These are phyloP conservation scores for Chloroceryle inda DNA, from an alignment of 2,797 vertebrate species.

Conservation along the genomic window DNA sequence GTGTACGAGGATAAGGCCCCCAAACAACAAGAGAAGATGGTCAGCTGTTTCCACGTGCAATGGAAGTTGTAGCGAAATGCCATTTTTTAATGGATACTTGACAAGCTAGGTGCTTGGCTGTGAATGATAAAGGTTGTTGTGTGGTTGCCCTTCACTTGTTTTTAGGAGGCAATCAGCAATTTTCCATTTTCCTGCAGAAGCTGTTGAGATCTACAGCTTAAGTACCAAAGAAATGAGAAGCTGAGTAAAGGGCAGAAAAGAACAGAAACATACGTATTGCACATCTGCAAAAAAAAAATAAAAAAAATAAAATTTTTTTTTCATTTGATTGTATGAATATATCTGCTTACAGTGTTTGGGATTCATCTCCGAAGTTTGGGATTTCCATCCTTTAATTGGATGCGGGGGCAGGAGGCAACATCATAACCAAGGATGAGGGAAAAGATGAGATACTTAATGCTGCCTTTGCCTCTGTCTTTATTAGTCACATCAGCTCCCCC, in stretches of 20 bases:
- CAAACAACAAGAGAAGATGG: not conserved
- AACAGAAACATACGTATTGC: not conserved
- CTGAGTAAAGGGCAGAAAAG: not conserved
- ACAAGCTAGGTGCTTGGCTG: not conserved
- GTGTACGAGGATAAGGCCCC: not conserved
- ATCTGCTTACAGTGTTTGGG: not conserved
- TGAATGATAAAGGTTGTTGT: not conserved
- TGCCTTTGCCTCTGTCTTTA: too few relatives aligned
- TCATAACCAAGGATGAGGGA: too few relatives aligned
- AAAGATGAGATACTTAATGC: too few relatives aligned
- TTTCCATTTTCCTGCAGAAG: not conserved
- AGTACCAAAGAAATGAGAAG: not conserved
- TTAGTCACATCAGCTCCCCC: too few relatives aligned
- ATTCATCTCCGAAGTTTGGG: not conserved
- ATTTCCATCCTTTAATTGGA: too few relatives aligned
- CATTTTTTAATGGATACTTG: not conserved
- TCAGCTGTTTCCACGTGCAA: not conserved
- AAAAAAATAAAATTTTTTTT: not conserved
- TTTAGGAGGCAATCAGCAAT: not conserved
- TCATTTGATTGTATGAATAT: not conserved
- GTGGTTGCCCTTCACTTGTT: not conserved
- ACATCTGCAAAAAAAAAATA: not conserved
- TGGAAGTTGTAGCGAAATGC: not conserved
- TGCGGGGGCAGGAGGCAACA: too few relatives aligned
- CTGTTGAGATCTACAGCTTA: not conserved